phyloP scores from a whole-genome alignment of 2,113 vertebrate species.

The Rousettus leschenaultii region DNA sequence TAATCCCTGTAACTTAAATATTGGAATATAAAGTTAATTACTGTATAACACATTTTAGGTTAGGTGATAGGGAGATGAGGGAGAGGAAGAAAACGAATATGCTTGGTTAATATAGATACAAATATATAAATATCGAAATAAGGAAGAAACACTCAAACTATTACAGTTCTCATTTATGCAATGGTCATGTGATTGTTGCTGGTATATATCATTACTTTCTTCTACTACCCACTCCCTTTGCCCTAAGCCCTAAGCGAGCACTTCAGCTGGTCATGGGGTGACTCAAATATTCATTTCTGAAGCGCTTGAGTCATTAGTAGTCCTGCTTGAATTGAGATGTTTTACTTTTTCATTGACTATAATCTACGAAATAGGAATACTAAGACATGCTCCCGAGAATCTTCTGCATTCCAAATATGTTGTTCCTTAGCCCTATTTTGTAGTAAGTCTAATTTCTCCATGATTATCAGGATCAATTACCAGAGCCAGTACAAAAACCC shows the following conservation, averaged over 20 bases:
- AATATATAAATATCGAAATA: neutral
- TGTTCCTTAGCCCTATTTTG: neutral
- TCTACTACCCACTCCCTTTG: neutral
- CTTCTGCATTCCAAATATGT: neutral
- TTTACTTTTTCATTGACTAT: neutral
- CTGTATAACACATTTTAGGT: neutral
- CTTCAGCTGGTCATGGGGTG: neutral
- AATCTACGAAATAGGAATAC: neutral
- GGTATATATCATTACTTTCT: neutral
- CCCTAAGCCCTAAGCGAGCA: neutral
- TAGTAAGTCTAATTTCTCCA: neutral
- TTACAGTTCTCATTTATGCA: neutral
- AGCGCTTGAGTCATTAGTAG: neutral
- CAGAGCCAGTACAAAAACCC: neutral
- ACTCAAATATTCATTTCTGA: neutral
- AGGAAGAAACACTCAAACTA: neutral
- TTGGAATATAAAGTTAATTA: neutral
- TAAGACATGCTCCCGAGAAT: neutral
- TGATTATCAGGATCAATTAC: neutral
- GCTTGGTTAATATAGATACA: neutral
- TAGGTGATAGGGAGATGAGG: neutral
- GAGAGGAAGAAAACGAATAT: neutral
- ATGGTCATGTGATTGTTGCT: neutral
- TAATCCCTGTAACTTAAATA: neutral
- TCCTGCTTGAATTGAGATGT: neutral